phyloP scores from a whole-genome alignment of 2,797 vertebrate genomes.

The Anolis apletophallus region DNA sequence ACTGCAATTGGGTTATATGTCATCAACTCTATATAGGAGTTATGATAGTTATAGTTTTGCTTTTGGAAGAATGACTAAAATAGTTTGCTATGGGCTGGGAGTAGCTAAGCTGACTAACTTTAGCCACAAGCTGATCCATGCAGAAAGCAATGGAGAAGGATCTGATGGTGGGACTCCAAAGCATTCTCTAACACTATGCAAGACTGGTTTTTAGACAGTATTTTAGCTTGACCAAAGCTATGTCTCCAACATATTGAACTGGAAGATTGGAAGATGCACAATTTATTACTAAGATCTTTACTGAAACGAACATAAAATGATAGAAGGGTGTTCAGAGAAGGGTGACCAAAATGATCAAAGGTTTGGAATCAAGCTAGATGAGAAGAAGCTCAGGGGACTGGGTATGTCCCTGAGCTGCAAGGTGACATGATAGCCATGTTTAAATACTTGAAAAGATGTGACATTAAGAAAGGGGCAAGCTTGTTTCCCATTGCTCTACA shows the following conservation, averaged over 20 bases:
- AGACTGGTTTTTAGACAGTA: neutral
- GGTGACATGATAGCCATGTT: too few relatives aligned
- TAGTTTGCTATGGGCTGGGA: neutral
- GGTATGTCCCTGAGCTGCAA: too few relatives aligned
- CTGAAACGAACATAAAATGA: constrained; percentile 1
- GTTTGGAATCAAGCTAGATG: too few relatives aligned
- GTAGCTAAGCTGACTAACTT: neutral
- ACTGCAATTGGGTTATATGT: neutral
- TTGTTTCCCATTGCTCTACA: too few relatives aligned
- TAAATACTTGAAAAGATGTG: too few relatives aligned
- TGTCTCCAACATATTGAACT: neutral
- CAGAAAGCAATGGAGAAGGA: neutral
- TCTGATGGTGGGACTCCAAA: neutral
- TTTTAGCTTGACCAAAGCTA: neutral
- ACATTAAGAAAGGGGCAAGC: too few relatives aligned
- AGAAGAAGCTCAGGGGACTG: too few relatives aligned
- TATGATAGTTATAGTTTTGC: neutral
- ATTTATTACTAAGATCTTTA: neutral
- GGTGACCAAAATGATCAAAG: too few relatives aligned
- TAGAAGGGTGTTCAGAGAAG: too few relatives aligned
- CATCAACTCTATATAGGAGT: neutral
- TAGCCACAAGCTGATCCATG: neutral
- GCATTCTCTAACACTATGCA: neutral
- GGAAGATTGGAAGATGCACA: neutral
- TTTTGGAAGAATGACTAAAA: neutral